Conservation (phyloP, 92 coral and sea anemone species). For the Galaxea fascicularis region DNA sequence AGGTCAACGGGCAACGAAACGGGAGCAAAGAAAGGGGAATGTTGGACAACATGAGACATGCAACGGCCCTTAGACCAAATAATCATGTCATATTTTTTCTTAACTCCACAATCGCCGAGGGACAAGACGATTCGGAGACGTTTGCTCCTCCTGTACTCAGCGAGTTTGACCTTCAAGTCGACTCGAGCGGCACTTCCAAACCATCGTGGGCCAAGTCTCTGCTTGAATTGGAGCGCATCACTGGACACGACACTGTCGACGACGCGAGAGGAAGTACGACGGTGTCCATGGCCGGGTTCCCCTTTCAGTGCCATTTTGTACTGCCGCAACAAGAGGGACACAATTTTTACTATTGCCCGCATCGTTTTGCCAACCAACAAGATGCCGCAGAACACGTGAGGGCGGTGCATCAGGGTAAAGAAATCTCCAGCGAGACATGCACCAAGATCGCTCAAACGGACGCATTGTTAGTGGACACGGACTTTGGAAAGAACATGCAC, state of each 20-base stretch:
- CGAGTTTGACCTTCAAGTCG: background rate
- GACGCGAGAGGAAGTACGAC: background rate
- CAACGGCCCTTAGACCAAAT: background rate
- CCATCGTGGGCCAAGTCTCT: conserved; percentile 9
- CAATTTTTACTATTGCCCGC: background rate
- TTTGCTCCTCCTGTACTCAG: background rate
- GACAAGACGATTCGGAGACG: background rate
- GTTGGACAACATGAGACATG: conserved; percentile 2
- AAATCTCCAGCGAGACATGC: background rate
- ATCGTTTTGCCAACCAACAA: background rate
- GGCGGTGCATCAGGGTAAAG: background rate
- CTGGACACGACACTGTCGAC: background rate
- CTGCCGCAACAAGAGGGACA: background rate
- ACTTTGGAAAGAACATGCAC: background rate
- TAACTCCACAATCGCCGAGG: background rate
- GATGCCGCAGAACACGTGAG: conserved; percentile 15
- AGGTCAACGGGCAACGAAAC: background rate
- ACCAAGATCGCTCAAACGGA: background rate
- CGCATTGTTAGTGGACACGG: background rate
- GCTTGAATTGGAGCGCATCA: background rate
- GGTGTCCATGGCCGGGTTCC: conserved; percentile 21
- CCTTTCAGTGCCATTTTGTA: conserved; percentile 18
- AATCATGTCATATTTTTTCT: background rate
- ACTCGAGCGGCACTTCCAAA: background rate
- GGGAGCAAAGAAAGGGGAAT: conserved; percentile 12